Evolutionary conservation across 2,113 vertebrate genomes (phyloP).

Genomic region (Lota lota): DNA sequence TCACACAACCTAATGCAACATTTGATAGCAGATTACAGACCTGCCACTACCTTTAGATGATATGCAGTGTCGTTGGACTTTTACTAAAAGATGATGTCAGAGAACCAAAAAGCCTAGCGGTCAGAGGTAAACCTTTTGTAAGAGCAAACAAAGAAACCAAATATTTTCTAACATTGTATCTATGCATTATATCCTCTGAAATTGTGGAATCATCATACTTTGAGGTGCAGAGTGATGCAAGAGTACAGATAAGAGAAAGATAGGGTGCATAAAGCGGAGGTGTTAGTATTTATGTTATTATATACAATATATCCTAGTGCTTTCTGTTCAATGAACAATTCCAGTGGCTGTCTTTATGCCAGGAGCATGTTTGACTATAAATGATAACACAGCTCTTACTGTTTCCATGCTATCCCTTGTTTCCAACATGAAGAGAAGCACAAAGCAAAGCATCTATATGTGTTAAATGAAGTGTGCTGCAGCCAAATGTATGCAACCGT

Average conservation of each 20-base stretch:
- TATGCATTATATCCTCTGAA: constrained; percentile 50
- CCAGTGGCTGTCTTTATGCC: constrained; percentile 58
- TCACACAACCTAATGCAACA: too few relatives aligned
- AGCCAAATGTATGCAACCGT: constrained; percentile 33
- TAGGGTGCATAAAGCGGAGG: constrained; percentile 62
- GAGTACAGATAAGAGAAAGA: constrained; percentile 42
- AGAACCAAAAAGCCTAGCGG: too few relatives aligned
- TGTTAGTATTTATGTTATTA: constrained; percentile 72
- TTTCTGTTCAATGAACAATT: constrained; percentile 68
- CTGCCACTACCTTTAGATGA: too few relatives aligned
- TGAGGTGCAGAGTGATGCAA: constrained; percentile 44
- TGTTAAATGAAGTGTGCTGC: constrained; percentile 66
- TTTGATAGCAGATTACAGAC: too few relatives aligned
- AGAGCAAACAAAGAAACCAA: too few relatives aligned
- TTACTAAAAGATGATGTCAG: too few relatives aligned
- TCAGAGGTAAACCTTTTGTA: too few relatives aligned
- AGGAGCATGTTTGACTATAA: constrained; percentile 66
- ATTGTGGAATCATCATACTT: constrained; percentile 64
- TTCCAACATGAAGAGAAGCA: constrained; percentile 65
- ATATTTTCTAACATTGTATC: too few relatives aligned
- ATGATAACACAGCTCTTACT: constrained; percentile 69
- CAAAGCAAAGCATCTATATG: constrained; percentile 62
- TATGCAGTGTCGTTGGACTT: too few relatives aligned
- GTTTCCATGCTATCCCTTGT: constrained; percentile 64
- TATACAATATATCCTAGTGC: constrained; percentile 65